Conservation (phyloP, 2,888 invertebrate genomes). For the Pseudanteris insignis region DNA sequence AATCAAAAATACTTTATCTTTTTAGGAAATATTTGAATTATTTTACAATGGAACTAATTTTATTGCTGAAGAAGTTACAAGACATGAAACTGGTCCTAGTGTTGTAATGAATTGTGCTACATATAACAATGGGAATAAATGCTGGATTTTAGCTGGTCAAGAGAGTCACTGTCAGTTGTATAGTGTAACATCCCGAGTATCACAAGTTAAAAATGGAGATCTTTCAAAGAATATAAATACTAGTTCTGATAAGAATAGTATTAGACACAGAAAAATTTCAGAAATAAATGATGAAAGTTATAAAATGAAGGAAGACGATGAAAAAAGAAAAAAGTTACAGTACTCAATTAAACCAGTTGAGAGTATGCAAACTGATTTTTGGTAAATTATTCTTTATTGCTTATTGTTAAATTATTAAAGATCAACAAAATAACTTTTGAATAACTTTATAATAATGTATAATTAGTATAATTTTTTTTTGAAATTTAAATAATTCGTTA, state of each 20-base stretch:
- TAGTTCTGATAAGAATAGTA: constrained; percentile 52
- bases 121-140: constrained; percentile 76
- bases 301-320: constrained; percentile 43
- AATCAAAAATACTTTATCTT: background rate
- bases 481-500: no score
- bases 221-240: constrained; percentile 68
- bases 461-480: background rate
- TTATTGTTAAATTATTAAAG: background rate
- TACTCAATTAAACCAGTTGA: constrained; percentile 81
- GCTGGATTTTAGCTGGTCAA: constrained; percentile 87
- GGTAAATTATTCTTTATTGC: constrained; percentile 63
- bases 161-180: constrained; percentile 92
- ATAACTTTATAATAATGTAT: no score
- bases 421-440: no score
- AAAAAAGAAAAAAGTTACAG: constrained; percentile 71
- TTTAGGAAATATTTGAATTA: constrained; percentile 90
- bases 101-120: constrained; percentile 93
- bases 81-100: constrained; percentile 87
- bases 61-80: constrained; percentile 86
- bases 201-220: constrained; percentile 65
- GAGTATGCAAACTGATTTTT: constrained; percentile 87
- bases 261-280: constrained; percentile 69
- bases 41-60: constrained; percentile 85
- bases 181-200: constrained; percentile 70
- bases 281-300: constrained; percentile 68